Percentiles rank a stretch among this genome's conserved stretches.
phyloP scores from a whole-genome alignment of 2,888 invertebrate species.

The Calameuta pallipes region DNA sequence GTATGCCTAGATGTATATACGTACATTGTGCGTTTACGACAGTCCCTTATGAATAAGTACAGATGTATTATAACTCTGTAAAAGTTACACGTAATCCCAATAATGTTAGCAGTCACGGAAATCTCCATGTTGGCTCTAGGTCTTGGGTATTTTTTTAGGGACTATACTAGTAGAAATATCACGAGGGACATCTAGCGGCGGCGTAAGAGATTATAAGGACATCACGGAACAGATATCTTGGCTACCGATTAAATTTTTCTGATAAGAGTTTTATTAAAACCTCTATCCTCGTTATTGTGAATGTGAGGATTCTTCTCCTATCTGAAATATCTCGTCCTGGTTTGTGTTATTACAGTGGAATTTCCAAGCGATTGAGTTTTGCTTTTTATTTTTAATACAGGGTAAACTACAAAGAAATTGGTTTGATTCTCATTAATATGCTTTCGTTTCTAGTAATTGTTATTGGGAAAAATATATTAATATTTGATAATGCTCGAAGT shows the following conservation, averaged over 20 bases:
- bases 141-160: background rate
- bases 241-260: background rate
- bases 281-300: background rate
- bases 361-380: background rate
- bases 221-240: background rate
- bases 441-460: too few relatives aligned
- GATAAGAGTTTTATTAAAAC: too few relatives aligned
- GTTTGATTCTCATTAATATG: too few relatives aligned
- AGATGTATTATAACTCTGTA: background rate
- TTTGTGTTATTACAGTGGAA: background rate
- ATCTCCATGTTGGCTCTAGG: background rate
- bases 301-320: background rate
- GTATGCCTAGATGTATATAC: background rate
- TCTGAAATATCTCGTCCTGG: background rate
- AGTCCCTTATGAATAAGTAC: background rate
- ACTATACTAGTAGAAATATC: background rate
- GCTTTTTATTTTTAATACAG: too few relatives aligned
- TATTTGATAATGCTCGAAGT: too few relatives aligned
- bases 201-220: background rate
- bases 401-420: too few relatives aligned
- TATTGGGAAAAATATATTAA: too few relatives aligned
- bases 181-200: background rate
- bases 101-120: background rate
- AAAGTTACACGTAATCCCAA: background rate
- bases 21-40: background rate